Percentiles rank a stretch among this genome's conserved stretches.
Evolutionary conservation across 2,797 vertebrate species (phyloP).

Genomic region (Manis javanica): DNA sequence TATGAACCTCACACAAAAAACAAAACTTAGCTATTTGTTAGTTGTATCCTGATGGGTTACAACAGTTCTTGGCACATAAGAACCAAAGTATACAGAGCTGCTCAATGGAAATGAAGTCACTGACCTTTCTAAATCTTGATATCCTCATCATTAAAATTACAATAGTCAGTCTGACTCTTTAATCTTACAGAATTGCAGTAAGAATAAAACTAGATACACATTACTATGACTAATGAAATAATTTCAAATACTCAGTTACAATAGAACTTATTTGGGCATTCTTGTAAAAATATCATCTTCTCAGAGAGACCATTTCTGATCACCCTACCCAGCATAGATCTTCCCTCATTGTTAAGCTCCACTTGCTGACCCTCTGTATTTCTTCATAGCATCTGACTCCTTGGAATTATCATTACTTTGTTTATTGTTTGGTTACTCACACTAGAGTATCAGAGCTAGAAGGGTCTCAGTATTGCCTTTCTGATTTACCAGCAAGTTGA

Average conservation of each 20-base stretch:
- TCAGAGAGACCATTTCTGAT: neutral
- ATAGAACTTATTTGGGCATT: neutral
- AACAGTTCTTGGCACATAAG: neutral
- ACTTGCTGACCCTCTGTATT: neutral
- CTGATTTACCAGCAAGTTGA: neutral
- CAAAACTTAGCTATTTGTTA: neutral
- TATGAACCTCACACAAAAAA: neutral
- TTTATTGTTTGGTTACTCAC: neutral
- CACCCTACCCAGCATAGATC: fast-evolving
- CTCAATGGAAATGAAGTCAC: neutral
- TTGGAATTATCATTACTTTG: neutral
- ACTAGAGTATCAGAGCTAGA: neutral
- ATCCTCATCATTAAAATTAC: neutral
- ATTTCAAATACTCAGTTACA: neutral
- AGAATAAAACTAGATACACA: neutral
- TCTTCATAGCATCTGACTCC: neutral
- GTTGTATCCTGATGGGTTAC: neutral
- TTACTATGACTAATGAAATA: neutral
- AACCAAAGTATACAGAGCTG: neutral
- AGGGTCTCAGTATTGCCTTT: neutral
- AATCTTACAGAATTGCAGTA: neutral
- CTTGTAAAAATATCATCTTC: neutral
- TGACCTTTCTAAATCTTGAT: neutral
- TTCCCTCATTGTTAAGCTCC: neutral
- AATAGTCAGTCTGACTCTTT: neutral